Base-by-base conservation (phyloP, 1,140 invertebrate genomes). In the Drosophila erecta region DNA sequence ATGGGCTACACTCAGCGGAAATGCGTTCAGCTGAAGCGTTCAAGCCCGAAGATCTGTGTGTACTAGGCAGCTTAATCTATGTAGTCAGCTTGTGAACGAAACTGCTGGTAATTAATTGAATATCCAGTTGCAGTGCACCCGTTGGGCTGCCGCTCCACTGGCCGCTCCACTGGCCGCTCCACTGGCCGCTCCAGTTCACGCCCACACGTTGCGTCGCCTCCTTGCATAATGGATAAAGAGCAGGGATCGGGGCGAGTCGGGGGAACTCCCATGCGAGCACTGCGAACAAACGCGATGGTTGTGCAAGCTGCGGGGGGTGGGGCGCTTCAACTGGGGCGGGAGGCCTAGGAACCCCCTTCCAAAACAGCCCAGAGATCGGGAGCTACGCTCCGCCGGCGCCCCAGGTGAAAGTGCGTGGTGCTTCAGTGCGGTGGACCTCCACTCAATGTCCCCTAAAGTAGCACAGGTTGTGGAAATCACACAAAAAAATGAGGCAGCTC, bases 161-260 rank as follows among this genome's bases (percentile, higher is more conserved):
- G 17, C 17, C 17, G 17, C 17, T 17, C 17, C 17, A 17, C 17
- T 58, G 64, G 44, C 57, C 75, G 83, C 70, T 87, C 75, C 70
- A 81, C 54, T 81, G 83, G 66, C 49, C 79, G 79, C 64, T 76
- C 46, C 83, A 76, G 79, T 81, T 81, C 55, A 86, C 83, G 83
- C 83, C 83, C 83, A 87, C 83, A 83, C 61, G 59, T 86, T 86
- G 81, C 81, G 81, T 85, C 61, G 76, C 76, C 76, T 72, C 76
- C 85, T 85, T 85, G 85, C 74, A 85, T 85, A 85, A 85, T 85
- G 76, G 56, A 49, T 56, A 49, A 24, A 5, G 61, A 50, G 30
- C 47, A 35, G 47, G 47, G n/a, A 50, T 14, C 30, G 40, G 35
- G 40, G 17, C 35, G n/a, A 14, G 14, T 43, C 38, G 38, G 65